These are phyloP conservation scores for Porites evermanni DNA, from an alignment of 92 coral and sea anemone genomes.

Conservation along the genomic window DNA sequence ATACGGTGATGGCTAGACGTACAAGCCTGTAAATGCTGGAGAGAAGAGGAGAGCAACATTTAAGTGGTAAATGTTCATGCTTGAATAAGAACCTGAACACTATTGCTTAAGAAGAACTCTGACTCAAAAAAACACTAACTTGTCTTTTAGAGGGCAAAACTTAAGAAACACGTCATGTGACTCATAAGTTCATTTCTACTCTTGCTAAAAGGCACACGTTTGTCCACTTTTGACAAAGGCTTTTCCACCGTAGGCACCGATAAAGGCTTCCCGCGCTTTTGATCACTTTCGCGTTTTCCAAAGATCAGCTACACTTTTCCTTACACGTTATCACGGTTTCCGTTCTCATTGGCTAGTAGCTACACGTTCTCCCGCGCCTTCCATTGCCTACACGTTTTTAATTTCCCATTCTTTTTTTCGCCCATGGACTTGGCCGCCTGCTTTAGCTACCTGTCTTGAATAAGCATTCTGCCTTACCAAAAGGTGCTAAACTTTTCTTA, in stretches of 20 bases:
- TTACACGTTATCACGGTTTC: too few relatives aligned
- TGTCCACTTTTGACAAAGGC: background rate
- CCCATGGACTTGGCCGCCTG: too few relatives aligned
- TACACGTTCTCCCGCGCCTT: background rate
- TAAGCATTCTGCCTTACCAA: background rate
- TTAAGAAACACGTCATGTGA: too few relatives aligned
- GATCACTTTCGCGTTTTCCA: too few relatives aligned
- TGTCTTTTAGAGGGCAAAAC: too few relatives aligned
- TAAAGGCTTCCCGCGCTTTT: background rate
- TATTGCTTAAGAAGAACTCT: too few relatives aligned
- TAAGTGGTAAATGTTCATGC: too few relatives aligned
- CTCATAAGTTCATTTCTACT: background rate
- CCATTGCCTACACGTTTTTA: too few relatives aligned
- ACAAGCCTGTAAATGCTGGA: slow-evolving; percentile 77
- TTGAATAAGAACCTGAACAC: too few relatives aligned
- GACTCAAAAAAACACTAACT: background rate
- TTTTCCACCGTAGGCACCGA: background rate
- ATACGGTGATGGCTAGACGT: slow-evolving; percentile 92
- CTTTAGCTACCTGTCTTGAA: background rate
- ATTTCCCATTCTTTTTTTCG: too few relatives aligned
- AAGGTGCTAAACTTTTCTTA: background rate
- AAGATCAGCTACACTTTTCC: background rate
- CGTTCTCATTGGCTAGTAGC: background rate
- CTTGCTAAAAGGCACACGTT: background rate
- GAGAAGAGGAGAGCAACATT: background rate